Percentiles rank a stretch among this genome's conserved stretches.
phyloP scores from a whole-genome alignment of 2,113 vertebrate genomes.

The Centropus bengalensis region DNA sequence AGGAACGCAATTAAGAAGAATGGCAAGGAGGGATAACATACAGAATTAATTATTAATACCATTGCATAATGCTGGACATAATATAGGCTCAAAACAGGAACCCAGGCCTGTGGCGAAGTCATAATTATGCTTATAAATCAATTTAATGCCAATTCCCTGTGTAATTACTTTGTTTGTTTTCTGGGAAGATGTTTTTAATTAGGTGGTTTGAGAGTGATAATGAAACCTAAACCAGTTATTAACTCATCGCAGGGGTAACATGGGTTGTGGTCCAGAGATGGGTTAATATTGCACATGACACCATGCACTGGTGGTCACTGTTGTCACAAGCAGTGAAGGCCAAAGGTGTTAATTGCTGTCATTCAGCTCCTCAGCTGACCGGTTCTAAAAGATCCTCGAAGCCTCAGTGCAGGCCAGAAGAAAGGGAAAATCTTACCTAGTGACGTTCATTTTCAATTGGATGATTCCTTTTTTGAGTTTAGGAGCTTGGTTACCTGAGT shows the following conservation, averaged over 20 bases:
- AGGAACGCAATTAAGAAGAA: constrained; percentile 40
- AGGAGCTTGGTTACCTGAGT: not conserved
- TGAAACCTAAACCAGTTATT: not conserved
- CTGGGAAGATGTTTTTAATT: constrained; percentile 20
- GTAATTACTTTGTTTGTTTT: constrained; percentile 7
- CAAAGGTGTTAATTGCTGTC: not conserved
- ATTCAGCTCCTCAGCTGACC: not conserved
- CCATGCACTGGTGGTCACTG: not conserved
- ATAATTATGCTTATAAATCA: not conserved
- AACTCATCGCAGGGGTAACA: not conserved
- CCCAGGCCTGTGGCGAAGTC: not conserved
- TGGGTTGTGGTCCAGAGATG: not conserved
- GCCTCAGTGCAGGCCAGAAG: not conserved
- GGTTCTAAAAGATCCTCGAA: not conserved
- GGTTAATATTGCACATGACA: not conserved
- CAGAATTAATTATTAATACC: constrained; percentile 27
- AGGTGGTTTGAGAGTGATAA: not conserved
- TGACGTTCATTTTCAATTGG: not conserved
- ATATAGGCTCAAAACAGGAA: constrained; percentile 9
- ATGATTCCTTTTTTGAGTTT: not conserved
- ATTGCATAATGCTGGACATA: not conserved
- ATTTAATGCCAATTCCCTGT: constrained; percentile 3
- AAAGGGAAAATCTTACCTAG: not conserved
- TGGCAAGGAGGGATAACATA: not conserved
- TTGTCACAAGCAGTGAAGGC: not conserved